Evolutionary conservation across 2,888 invertebrate species (phyloP), one percentile per base, ranked within the genome.

Genomic region (Onthophagus sagittarius): DNA sequence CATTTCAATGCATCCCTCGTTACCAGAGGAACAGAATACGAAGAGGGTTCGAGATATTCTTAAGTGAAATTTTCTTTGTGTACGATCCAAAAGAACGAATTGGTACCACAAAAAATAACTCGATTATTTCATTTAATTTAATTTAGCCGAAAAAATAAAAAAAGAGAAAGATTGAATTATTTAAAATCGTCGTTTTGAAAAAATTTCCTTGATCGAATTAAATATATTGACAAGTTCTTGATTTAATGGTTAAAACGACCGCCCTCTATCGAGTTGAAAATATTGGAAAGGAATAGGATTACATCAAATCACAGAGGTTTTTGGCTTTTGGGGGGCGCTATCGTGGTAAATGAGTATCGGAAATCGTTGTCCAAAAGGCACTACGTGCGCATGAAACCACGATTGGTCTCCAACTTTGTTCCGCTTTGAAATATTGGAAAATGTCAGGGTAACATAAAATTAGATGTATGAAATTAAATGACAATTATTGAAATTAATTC

Each of bases 271-370:
- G 67, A 67, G 67, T 31, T 67, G 67, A 67, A 67, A 67, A n/a
- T 67, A 67, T 67, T 67, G 67, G 67, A 67, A 67, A 67, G 67
- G 67, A 23, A n/a, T 32, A 67, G 67, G 67, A n/a, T 67, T 31
- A 14, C 67, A 67, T 23, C n/a, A 32, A 7, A 31, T n/a, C 31
- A 23, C 7, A 23, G 67, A 67, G 67, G 67, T 15, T n/a, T 23
- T 23, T 23, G 23, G 67, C 11, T 13, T 15, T 67, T 67, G 7
- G 67, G 65, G 31, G 15, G 31, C 23, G n/a, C 67, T 53, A 11
- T 4, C 11, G 39, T 53, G 11, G 23, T 11, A 53, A 53, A 67
- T 67, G 15, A 9, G 9, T 67, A 67, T 67, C 67, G 67, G 67
- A 67, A 67, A 67, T 67, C 67, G 67, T 67, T 67, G 67, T 23